These are phyloP conservation scores for Ciconia maguari DNA, from an alignment of 2,113 vertebrate genomes.

Conservation along the genomic window DNA sequence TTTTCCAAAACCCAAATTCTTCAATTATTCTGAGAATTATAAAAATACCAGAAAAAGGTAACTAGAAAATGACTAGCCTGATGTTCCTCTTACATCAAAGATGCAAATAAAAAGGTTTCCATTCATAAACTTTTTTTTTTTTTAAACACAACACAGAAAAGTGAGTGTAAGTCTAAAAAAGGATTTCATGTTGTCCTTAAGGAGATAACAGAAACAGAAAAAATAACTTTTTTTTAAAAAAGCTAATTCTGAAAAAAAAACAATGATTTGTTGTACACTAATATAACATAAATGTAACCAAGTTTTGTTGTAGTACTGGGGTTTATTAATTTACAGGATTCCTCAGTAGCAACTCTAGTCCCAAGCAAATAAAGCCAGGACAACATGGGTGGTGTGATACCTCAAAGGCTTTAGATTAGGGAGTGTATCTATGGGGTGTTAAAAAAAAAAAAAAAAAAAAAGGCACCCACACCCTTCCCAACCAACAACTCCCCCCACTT, in stretches of 20 bases:
- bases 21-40: background rate
- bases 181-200: background rate
- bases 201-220: background rate
- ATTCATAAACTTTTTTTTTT: background rate
- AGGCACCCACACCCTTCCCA: too few species aligned
- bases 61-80: background rate
- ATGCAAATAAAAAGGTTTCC: background rate
- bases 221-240: background rate
- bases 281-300: background rate
- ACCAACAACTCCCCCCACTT: background rate
- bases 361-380: background rate
- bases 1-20: background rate
- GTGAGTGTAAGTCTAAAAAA: background rate
- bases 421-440: fast-evolving
- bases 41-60: background rate
- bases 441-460: background rate
- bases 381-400: background rate
- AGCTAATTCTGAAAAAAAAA: background rate
- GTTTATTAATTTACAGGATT: background rate
- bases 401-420: background rate
- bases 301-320: background rate
- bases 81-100: background rate
- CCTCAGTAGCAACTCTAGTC: background rate
- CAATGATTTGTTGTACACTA: background rate
- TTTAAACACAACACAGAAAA: background rate